Conservation (phyloP, 2,797 vertebrate species). For the Parotocinclus haroldoi region DNA sequence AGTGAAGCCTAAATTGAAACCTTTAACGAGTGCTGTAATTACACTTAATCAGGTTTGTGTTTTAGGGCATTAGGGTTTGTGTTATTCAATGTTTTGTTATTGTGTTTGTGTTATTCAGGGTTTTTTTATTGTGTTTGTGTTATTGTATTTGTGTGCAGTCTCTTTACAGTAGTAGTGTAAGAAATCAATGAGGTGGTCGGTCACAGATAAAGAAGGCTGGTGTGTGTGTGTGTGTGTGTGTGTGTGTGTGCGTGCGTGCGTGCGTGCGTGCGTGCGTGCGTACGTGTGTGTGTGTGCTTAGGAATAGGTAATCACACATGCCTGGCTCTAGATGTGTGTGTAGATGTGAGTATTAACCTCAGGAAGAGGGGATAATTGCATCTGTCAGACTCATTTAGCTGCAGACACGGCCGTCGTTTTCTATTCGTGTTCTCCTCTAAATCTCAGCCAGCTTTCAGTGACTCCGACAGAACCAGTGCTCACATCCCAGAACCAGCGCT, state of each 20-base stretch:
- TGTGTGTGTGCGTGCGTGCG: conserved; percentile 3
- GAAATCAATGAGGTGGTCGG: neutral
- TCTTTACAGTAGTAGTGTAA: neutral
- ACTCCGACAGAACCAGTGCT: conserved; percentile 11
- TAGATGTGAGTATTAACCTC: conserved; percentile 71
- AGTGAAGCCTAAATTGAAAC: too few relatives aligned
- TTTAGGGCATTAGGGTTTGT: too few relatives aligned
- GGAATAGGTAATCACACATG: conserved; percentile 57
- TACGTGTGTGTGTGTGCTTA: conserved; percentile 40
- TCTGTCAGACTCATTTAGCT: conserved; percentile 72
- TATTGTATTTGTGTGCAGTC: too few relatives aligned
- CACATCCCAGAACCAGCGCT: too few relatives aligned
- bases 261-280: neutral
- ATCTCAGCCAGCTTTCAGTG: conserved; percentile 40
- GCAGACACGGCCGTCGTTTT: conserved; percentile 60
- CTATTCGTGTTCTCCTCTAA: conserved; percentile 56
- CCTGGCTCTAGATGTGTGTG: conserved; percentile 61
- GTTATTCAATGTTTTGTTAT: too few relatives aligned
- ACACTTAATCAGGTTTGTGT: too few relatives aligned
- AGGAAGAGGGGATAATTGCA: conserved; percentile 65
- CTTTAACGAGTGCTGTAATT: too few relatives aligned
- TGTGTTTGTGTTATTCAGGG: too few relatives aligned
- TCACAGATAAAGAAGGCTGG: conserved; percentile 6
- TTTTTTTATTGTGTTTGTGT: too few relatives aligned
- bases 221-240: conserved; percentile 14